Evolutionary conservation across 2,113 vertebrate genomes (phyloP).

Genomic region (Ondatra zibethicus): DNA sequence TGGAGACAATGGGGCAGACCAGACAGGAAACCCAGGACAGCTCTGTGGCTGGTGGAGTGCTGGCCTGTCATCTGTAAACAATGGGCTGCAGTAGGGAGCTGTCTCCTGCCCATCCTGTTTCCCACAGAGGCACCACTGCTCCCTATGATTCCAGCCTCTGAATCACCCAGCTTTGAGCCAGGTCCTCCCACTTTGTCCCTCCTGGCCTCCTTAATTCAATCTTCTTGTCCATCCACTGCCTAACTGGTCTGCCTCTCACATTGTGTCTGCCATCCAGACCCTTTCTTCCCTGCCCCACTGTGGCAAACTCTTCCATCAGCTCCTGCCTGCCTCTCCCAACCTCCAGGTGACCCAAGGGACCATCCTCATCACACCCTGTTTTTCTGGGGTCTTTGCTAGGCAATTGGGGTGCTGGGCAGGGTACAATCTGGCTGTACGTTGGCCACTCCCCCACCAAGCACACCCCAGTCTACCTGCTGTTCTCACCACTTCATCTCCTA

Average conservation of each 20-base stretch:
- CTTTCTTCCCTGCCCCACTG: not conserved
- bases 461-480: not conserved
- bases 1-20: not conserved
- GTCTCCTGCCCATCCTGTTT: fast-evolving
- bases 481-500: not conserved
- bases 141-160: not conserved
- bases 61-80: not conserved
- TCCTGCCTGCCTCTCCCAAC: not conserved
- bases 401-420: not conserved
- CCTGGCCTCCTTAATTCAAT: not conserved
- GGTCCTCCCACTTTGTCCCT: not conserved
- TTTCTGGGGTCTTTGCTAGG: not conserved
- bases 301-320: not conserved
- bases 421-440: not conserved
- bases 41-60: not conserved
- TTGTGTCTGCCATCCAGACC: not conserved
- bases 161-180: not conserved
- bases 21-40: not conserved
- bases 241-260: not conserved
- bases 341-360: not conserved
- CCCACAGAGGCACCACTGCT: not conserved
- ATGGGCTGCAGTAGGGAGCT: not conserved
- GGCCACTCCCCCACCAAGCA: no score
- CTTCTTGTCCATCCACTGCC: not conserved
- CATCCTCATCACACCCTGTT: no score